Percentiles rank a stretch among this genome's conserved stretches.
These are phyloP conservation scores for Platerodrilus igneus DNA, from an alignment of 2,888 invertebrate genomes.

Conservation along the genomic window DNA sequence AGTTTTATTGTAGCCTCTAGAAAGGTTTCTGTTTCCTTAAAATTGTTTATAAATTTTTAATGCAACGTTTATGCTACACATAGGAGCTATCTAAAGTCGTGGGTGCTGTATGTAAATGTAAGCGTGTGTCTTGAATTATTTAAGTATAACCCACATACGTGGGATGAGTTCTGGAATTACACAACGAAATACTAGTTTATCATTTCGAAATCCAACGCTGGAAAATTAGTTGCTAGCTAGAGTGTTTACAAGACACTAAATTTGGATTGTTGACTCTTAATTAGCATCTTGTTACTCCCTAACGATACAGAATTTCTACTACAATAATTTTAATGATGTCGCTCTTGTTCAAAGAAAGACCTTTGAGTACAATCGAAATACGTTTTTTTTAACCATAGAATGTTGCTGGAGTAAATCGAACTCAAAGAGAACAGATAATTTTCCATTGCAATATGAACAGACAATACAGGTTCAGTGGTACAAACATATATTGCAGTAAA, in stretches of 20 bases:
- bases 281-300: conserved; percentile 8
- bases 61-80: conserved; percentile 8
- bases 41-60: conserved; percentile 15
- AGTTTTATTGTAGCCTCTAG: no score
- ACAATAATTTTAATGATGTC: no score
- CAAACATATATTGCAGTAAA: no score
- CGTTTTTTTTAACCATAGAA: no score
- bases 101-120: conserved; percentile 39
- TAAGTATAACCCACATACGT: conserved; percentile 39
- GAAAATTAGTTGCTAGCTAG: conserved; percentile 36
- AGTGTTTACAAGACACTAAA: conserved; percentile 15
- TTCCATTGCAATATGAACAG: no score
- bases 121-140: conserved; percentile 42
- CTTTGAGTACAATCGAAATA: no score
- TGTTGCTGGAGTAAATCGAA: no score
- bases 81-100: conserved; percentile 8
- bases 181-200: no score
- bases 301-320: no score
- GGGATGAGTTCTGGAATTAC: conserved; percentile 35
- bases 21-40: conserved; percentile 8
- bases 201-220: conserved; percentile 36
- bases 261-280: conserved; percentile 14
- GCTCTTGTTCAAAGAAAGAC: no score
- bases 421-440: no score
- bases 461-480: no score